A percentile compares a stretch with the other conserved stretches of the same genome.
These are phyloP conservation scores for Gallinago nigripennis DNA, from an alignment of 2,797 vertebrate species.

Conservation along the genomic window DNA sequence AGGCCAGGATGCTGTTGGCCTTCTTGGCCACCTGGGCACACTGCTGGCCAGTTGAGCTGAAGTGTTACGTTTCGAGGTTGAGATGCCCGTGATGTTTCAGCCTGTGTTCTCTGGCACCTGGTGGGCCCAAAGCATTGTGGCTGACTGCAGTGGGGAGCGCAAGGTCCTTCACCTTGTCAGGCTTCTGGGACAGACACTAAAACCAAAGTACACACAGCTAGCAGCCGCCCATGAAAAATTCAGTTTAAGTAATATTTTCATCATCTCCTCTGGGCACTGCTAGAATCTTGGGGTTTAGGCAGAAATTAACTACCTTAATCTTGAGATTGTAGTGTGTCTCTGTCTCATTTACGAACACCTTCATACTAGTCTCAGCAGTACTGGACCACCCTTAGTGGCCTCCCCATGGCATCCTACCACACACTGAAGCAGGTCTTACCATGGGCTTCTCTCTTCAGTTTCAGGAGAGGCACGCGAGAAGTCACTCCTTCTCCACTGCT, in stretches of 20 bases:
- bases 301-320: neutral
- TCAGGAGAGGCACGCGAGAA: neutral
- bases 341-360: neutral
- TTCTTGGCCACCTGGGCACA: too few relatives aligned
- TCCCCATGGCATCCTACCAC: neutral
- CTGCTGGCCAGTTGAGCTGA: too few relatives aligned
- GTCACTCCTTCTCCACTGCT: neutral
- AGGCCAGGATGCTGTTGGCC: too few relatives aligned
- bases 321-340: neutral
- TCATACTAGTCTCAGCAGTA: neutral
- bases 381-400: neutral
- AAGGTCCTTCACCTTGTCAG: rapidly evolving
- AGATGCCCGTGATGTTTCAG: neutral
- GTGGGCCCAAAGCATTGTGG: neutral
- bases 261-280: neutral
- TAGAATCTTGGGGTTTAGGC: neutral
- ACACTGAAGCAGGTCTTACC: neutral
- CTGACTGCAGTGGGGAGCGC: neutral
- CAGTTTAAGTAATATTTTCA: neutral
- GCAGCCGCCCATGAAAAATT: neutral
- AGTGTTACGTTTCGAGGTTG: too few relatives aligned
- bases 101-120: neutral
- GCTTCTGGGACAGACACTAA: neutral
- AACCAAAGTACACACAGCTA: neutral
- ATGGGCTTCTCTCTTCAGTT: neutral